phyloP scores from a whole-genome alignment of 2,888 invertebrate species.

The Hyles lineata region DNA sequence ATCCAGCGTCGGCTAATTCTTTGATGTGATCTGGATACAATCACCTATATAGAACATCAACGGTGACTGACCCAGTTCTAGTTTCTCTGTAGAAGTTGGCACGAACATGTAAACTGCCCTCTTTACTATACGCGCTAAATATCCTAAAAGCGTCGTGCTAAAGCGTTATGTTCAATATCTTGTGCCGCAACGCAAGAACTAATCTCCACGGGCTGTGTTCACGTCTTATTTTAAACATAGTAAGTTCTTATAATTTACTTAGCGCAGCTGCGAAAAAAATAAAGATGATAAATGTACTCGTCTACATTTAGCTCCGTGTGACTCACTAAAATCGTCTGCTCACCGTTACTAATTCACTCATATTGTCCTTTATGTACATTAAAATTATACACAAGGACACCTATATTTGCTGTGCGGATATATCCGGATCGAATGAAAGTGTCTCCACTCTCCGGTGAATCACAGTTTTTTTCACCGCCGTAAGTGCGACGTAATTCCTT shows the following conservation, averaged over 20 bases:
- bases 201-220: conserved; percentile 42
- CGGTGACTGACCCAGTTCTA: conserved; percentile 80
- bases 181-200: conserved; percentile 45
- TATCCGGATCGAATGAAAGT: conserved; percentile 79
- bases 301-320: conserved; percentile 50
- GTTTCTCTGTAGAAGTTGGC: conserved; percentile 78
- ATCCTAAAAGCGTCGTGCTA: conserved; percentile 59
- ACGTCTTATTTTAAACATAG: conserved; percentile 44
- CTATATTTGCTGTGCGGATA: conserved; percentile 74
- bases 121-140: conserved; percentile 76
- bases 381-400: conserved; percentile 78
- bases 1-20: conserved; percentile 61
- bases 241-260: conserved; percentile 47
- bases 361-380: conserved; percentile 75
- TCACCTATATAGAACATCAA: conserved; percentile 76
- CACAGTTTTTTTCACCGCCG: conserved; percentile 69
- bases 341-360: conserved; percentile 52
- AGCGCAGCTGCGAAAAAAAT: conserved; percentile 48
- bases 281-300: conserved; percentile 44
- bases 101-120: conserved; percentile 84
- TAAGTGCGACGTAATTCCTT: conserved; percentile 71
- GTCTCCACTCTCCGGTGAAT: conserved; percentile 68
- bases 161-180: conserved; percentile 45
- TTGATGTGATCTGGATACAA: conserved; percentile 82
- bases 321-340: conserved; percentile 63